These are phyloP conservation scores for Melanargia galathea DNA, from an alignment of 2,888 invertebrate species.

Conservation along the genomic window DNA sequence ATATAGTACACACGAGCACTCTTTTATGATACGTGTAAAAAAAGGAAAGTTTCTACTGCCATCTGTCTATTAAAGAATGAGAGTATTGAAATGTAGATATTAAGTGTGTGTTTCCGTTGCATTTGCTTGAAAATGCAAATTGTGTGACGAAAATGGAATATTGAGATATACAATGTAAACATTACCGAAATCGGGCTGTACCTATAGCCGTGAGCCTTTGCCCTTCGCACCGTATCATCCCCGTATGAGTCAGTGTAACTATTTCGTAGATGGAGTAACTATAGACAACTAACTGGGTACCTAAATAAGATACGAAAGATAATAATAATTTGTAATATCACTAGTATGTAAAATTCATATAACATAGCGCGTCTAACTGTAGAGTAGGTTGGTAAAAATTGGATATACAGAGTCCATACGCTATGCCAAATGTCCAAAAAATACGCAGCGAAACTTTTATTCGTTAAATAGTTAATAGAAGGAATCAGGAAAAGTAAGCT, in stretches of 20 bases:
- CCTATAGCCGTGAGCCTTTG: conserved; percentile 17
- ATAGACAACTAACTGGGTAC: not conserved
- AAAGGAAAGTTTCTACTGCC: conserved; percentile 33
- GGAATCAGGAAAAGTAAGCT: too few species aligned
- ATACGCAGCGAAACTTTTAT: too few species aligned
- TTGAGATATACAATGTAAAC: conserved; percentile 13
- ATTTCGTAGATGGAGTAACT: conserved; percentile 4
- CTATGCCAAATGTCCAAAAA: too few species aligned
- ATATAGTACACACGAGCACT: conserved; percentile 37
- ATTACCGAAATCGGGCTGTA: not conserved
- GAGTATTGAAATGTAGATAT: conserved; percentile 22
- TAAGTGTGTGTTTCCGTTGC: conserved; percentile 35
- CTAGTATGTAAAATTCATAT: too few species aligned
- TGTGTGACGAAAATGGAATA: conserved; percentile 23
- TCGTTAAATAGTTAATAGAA: too few species aligned
- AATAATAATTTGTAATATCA: too few species aligned
- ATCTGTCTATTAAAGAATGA: conserved; percentile 28
- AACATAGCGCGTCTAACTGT: too few species aligned
- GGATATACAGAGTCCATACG: too few species aligned
- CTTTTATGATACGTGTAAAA: conserved; percentile 35
- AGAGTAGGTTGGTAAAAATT: too few species aligned
- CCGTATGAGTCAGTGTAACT: conserved; percentile 6
- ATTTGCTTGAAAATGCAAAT: conserved; percentile 36
- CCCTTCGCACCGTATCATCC: conserved; percentile 20
- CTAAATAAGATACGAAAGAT: not conserved